A percentile compares a stretch with the other conserved stretches of the same genome.
These are phyloP conservation scores for Petrocephalus microphthalmus DNA, from an alignment of 2,113 vertebrate genomes.

Conservation along the genomic window DNA sequence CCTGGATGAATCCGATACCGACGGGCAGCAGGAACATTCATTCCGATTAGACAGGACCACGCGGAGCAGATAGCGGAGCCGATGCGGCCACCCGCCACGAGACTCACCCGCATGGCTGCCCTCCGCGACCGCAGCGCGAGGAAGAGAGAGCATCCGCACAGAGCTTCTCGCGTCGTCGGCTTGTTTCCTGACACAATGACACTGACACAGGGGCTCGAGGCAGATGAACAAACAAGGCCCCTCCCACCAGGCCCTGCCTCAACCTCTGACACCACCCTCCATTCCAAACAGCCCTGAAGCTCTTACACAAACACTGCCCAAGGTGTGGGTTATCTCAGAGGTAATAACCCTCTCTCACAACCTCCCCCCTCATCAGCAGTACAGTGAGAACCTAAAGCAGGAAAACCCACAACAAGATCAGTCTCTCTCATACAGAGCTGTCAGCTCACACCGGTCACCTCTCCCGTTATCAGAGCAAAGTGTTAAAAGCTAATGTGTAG, in stretches of 20 bases:
- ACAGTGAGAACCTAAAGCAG: not conserved
- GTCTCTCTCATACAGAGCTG: not conserved
- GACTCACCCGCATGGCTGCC: not conserved
- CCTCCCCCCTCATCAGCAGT: not conserved
- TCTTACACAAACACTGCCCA: not conserved
- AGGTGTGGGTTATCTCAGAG: not conserved
- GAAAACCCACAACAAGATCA: not conserved
- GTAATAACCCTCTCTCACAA: not conserved
- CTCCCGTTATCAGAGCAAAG: not conserved
- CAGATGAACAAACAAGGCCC: conserved; percentile 11
- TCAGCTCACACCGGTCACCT: not conserved
- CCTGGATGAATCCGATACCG: not conserved
- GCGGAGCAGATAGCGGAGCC: not conserved
- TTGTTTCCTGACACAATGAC: not conserved
- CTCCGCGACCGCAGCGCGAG: not conserved
- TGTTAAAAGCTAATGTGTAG: not conserved
- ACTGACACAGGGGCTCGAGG: not conserved
- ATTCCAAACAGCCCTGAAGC: not conserved
- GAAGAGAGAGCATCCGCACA: not conserved
- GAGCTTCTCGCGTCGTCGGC: not conserved
- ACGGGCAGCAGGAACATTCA: not conserved
- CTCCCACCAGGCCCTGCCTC: not conserved
- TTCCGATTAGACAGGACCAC: not conserved
- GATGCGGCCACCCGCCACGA: not conserved
- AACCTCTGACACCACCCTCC: not conserved